Conservation (phyloP, 2,888 invertebrate species). For the Harpalus rufipes region DNA sequence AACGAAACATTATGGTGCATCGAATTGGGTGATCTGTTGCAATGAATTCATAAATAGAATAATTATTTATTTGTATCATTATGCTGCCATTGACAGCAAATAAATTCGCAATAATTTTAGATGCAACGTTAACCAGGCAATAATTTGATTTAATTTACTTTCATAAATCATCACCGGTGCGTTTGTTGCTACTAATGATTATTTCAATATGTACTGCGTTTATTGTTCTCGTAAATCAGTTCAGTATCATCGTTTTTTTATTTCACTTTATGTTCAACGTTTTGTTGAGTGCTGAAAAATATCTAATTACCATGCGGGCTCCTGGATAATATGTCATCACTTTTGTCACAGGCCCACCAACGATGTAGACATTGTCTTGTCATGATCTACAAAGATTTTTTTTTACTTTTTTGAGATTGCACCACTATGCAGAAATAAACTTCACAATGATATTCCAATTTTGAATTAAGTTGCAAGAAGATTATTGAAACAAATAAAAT, state of each 20-base stretch:
- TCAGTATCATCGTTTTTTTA: not conserved
- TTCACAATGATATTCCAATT: not conserved
- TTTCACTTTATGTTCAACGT: conserved; percentile 18
- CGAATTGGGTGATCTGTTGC: conserved; percentile 15
- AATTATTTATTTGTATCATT: conserved; percentile 62
- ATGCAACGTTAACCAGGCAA: conserved; percentile 53
- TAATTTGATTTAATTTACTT: conserved; percentile 60
- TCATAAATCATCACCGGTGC: conserved; percentile 58
- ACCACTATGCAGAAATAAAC: not conserved
- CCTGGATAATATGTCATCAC: conserved; percentile 49
- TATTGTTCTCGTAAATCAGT: conserved; percentile 48
- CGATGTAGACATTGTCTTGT: conserved; percentile 24
- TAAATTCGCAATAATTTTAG: conserved; percentile 63
- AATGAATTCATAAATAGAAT: conserved; percentile 48
- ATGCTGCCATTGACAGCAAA: conserved; percentile 59
- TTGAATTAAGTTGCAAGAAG: not conserved
- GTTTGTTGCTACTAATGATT: conserved; percentile 57
- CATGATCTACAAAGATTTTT: conserved; percentile 16
- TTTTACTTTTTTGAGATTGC: conserved; percentile 10
- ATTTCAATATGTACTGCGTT: conserved; percentile 57
- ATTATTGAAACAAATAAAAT: too few relatives aligned
- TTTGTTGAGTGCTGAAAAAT: conserved; percentile 50
- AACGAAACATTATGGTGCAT: conserved; percentile 23
- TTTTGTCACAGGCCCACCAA: conserved; percentile 36
- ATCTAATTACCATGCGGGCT: conserved; percentile 60